Percentiles rank a stretch among this genome's conserved stretches.
Evolutionary conservation across 92 coral and sea anemone genomes (phyloP).

Genomic region (Palythoa caribaeorum): DNA sequence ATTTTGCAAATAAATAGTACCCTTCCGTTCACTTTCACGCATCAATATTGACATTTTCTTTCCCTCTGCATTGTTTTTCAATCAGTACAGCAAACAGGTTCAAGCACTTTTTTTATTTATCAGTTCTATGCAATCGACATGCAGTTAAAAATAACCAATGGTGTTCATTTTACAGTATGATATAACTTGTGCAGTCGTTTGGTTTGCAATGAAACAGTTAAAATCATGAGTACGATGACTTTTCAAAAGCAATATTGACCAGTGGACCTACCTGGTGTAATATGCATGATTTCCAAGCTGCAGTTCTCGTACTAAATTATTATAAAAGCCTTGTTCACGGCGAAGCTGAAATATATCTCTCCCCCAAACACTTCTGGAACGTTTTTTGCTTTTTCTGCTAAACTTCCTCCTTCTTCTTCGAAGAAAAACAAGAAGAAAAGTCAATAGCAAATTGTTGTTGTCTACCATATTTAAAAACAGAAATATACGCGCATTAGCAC

Average conservation of each 20-base stretch:
- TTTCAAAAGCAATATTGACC: neutral
- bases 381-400: neutral
- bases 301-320: too few species aligned
- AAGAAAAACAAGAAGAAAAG: neutral
- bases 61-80: too few species aligned
- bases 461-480: neutral
- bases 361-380: constrained; percentile 2
- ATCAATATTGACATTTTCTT: too few species aligned
- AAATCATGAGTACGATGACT: neutral
- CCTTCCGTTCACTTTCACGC: too few species aligned
- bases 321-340: constrained; percentile 23
- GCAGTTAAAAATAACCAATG: neutral
- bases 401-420: constrained; percentile 14
- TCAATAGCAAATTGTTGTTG: neutral
- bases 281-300: neutral
- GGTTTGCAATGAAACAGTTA: constrained; percentile 4
- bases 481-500: neutral
- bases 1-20: too few species aligned
- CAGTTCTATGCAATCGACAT: too few species aligned
- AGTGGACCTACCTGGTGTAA: constrained; percentile 5
- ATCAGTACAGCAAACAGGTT: too few species aligned
- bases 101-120: too few species aligned
- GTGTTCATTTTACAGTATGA: neutral
- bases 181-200: neutral
- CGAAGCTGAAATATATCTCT: constrained; percentile 12